Conservation (phyloP, 1,140 invertebrate genomes). For the Pseudomyrmex dendroicus region DNA sequence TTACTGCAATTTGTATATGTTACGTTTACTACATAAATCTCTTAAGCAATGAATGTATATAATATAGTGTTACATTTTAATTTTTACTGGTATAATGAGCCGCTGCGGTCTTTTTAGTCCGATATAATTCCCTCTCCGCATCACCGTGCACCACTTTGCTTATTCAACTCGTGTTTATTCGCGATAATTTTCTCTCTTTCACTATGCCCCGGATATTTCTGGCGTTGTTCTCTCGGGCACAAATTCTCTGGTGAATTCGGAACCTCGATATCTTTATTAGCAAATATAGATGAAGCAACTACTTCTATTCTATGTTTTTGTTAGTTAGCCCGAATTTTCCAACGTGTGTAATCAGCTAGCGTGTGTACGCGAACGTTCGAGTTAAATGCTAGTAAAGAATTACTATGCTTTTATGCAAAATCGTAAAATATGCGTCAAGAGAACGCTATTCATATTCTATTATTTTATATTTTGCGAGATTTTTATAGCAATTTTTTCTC, state of each 20-base stretch:
- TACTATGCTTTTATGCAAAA: neutral
- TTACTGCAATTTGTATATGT: too few species aligned
- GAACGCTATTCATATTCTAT: too few species aligned
- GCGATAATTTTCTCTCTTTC: neutral
- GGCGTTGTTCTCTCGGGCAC: neutral
- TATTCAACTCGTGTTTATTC: constrained; percentile 16
- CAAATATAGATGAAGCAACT: neutral
- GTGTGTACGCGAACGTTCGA: neutral
- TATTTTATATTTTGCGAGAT: too few species aligned
- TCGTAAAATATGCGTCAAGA: too few species aligned
- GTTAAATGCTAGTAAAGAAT: neutral
- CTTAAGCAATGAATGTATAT: too few species aligned
- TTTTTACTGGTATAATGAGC: too few species aligned
- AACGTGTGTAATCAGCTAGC: neutral
- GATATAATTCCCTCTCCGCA: neutral
- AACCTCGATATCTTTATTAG: constrained; percentile 14
- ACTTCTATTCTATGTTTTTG: neutral
- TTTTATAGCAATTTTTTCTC: too few species aligned
- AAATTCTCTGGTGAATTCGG: constrained; percentile 3
- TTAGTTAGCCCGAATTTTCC: neutral
- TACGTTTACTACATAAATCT: too few species aligned
- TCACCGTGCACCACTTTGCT: neutral
- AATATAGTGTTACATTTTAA: too few species aligned
- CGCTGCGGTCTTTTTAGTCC: neutral
- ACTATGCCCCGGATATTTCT: neutral